These are phyloP conservation scores for Sesamia inferens DNA, from an alignment of 2,888 invertebrate species.

Conservation along the genomic window DNA sequence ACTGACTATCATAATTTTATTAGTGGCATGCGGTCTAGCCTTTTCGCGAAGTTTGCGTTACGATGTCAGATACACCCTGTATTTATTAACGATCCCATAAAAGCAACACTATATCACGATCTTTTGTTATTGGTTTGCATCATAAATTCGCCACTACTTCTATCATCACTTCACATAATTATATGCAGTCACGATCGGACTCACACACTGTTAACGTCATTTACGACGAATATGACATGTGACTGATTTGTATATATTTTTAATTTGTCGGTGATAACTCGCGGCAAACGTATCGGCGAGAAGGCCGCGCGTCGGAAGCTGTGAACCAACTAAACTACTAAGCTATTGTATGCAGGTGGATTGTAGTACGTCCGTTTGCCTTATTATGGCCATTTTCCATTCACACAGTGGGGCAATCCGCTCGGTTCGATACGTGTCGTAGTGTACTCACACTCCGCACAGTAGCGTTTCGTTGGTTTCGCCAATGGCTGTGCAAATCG, in stretches of 20 bases:
- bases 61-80: no score
- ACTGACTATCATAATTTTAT: no score
- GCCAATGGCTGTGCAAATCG: conserved; percentile 71
- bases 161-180: conserved; percentile 63
- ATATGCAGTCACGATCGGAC: conserved; percentile 63
- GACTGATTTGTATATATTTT: conserved; percentile 54
- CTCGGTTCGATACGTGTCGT: conserved; percentile 68
- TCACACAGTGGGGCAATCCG: conserved; percentile 85
- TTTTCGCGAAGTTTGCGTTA: no score
- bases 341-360: conserved; percentile 90
- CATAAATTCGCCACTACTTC: conserved; percentile 59
- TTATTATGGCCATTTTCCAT: conserved; percentile 87
- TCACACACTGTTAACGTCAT: conserved; percentile 64
- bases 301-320: conserved; percentile 87
- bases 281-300: conserved; percentile 71
- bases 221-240: conserved; percentile 51
- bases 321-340: conserved; percentile 86
- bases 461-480: conserved; percentile 59
- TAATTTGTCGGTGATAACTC: conserved; percentile 68
- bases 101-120: conserved; percentile 36
- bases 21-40: no score
- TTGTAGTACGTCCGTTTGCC: conserved; percentile 85
- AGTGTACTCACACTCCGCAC: conserved; percentile 46
- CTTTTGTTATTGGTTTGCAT: conserved; percentile 28
- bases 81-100: conserved; percentile 55